phyloP scores from a whole-genome alignment of 2,888 invertebrate genomes.

The Yponomeuta evonymella region DNA sequence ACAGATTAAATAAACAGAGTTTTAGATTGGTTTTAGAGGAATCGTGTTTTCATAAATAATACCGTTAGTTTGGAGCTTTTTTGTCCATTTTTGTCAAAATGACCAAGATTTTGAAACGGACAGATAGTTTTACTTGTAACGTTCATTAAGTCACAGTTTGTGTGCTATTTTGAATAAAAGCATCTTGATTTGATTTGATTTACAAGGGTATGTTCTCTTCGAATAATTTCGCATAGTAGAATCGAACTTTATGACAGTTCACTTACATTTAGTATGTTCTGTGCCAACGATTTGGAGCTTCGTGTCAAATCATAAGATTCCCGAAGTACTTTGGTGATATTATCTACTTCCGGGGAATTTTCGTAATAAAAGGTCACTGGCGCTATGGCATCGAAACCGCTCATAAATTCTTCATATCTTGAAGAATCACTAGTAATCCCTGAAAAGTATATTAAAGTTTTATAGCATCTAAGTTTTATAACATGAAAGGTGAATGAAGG shows the following conservation, averaged over 20 bases:
- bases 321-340: slow-evolving; percentile 70
- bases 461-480: not conserved
- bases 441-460: slow-evolving; percentile 34
- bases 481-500: too few species aligned
- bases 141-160: too few species aligned
- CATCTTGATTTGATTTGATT: too few species aligned
- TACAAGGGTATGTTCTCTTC: too few species aligned
- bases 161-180: too few species aligned
- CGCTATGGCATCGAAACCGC: slow-evolving; percentile 72
- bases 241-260: not conserved
- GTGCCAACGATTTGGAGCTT: slow-evolving; percentile 55
- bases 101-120: too few species aligned
- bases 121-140: too few species aligned
- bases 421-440: slow-evolving; percentile 61
- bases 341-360: slow-evolving; percentile 62
- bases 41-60: too few species aligned
- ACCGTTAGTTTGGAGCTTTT: too few species aligned
- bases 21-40: too few species aligned
- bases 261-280: slow-evolving; percentile 77
- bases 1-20: too few species aligned
- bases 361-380: slow-evolving; percentile 79
- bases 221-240: not conserved
- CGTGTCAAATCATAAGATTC: slow-evolving; percentile 75
- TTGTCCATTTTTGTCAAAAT: too few species aligned
- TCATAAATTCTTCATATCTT: slow-evolving; percentile 69